phyloP scores from a whole-genome alignment of 92 coral and sea anemone genomes.

The Siderastrea radians region DNA sequence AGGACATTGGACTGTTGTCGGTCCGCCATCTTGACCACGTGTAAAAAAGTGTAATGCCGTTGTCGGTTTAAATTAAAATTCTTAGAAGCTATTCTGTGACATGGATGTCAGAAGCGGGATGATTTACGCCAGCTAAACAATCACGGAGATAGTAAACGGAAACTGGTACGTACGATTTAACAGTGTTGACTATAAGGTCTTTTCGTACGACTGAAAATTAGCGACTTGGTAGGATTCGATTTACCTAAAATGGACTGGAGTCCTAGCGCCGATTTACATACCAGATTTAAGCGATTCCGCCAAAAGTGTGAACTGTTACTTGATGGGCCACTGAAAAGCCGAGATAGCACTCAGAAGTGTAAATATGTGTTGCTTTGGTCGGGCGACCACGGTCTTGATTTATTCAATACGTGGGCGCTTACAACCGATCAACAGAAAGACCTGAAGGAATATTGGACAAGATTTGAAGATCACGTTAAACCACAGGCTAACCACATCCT shows the following conservation, averaged over 20 bases:
- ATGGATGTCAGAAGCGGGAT: slow-evolving; percentile 50
- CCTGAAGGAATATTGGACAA: slow-evolving; percentile 52
- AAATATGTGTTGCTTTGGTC: slow-evolving; percentile 64
- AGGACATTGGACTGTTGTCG: too few species aligned
- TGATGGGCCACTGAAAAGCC: slow-evolving; percentile 57
- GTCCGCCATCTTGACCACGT: too few species aligned
- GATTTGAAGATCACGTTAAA: slow-evolving; percentile 72
- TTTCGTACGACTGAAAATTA: slow-evolving; percentile 25
- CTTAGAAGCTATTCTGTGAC: not conserved
- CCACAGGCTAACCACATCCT: slow-evolving; percentile 66
- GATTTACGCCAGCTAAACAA: not conserved
- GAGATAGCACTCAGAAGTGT: slow-evolving; percentile 50
- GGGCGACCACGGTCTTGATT: slow-evolving; percentile 66
- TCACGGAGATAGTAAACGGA: not conserved
- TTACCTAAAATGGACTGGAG: slow-evolving; percentile 74
- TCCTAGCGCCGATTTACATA: slow-evolving; percentile 65
- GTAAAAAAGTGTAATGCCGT: not conserved
- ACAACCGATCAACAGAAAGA: slow-evolving; percentile 35
- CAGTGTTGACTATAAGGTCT: not conserved
- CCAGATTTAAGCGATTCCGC: slow-evolving; percentile 49
- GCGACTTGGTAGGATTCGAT: slow-evolving; percentile 74
- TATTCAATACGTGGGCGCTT: slow-evolving; percentile 63
- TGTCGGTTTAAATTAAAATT: slow-evolving; percentile 15
- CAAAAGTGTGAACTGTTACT: slow-evolving; percentile 75
- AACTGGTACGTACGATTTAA: not conserved